These are phyloP conservation scores for Theocolax elegans DNA, from an alignment of 1,140 invertebrate species.

Conservation along the genomic window DNA sequence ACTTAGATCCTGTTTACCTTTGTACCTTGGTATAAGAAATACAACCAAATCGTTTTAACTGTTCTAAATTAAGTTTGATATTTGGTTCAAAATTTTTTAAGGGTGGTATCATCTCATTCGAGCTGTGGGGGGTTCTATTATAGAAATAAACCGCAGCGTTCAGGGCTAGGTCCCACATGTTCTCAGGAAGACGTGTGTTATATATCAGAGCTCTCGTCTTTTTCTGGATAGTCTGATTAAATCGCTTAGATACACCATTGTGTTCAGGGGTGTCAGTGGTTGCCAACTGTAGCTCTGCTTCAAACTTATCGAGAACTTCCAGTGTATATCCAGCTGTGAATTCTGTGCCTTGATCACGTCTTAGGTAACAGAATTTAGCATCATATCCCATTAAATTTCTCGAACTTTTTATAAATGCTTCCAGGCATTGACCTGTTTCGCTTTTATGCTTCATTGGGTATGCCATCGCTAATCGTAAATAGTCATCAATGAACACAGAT, in stretches of 20 bases:
- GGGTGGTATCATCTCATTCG: slow-evolving; percentile 37
- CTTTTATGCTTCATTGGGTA: slow-evolving; percentile 6
- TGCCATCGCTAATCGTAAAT: background rate
- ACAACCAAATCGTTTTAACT: no score
- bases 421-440: background rate
- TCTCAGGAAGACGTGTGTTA: no score
- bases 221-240: slow-evolving; percentile 50
- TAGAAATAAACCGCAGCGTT: slow-evolving; percentile 46
- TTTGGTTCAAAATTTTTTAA: no score
- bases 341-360: no score
- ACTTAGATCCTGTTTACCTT: no score
- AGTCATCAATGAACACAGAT: background rate
- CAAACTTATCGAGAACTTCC: no score
- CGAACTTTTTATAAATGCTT: background rate
- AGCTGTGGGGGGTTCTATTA: no score
- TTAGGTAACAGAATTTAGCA: slow-evolving; percentile 1
- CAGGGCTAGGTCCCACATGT: no score
- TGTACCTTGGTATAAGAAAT: no score
- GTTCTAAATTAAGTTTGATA: no score
- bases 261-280: slow-evolving; percentile 48
- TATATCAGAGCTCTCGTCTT: slow-evolving; percentile 49
- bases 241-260: slow-evolving; percentile 51
- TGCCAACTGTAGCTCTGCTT: background rate
- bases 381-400: background rate
- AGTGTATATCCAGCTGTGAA: no score